Percentiles rank a stretch among this genome's conserved stretches.
Evolutionary conservation across 1,140 invertebrate species (phyloP).

Genomic region (Lethocerus indicus): DNA sequence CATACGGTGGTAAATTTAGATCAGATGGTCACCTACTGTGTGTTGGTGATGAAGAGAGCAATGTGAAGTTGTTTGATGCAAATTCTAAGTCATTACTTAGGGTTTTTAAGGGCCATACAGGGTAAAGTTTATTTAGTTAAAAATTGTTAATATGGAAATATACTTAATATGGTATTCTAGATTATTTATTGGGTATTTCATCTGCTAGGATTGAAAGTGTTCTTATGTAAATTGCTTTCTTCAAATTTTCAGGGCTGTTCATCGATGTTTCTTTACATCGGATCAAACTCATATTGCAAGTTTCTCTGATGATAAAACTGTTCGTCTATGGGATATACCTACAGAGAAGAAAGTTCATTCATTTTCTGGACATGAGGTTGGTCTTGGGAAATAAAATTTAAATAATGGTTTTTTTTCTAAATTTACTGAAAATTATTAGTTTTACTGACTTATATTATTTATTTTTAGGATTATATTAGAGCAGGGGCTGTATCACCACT

Average conservation of each 20-base stretch:
- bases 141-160: not conserved
- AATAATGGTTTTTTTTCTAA: no score
- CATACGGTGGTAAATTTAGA: constrained; percentile 73
- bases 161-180: not conserved
- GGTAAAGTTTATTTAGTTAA: constrained; percentile 23
- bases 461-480: constrained; percentile 55
- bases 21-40: constrained; percentile 70
- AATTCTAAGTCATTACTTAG: constrained; percentile 57
- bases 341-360: constrained; percentile 46
- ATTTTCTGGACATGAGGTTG: constrained; percentile 49
- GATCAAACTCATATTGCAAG: constrained; percentile 66
- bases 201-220: not conserved
- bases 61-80: constrained; percentile 77
- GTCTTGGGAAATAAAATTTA: constrained; percentile 6
- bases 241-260: constrained; percentile 41
- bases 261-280: constrained; percentile 65
- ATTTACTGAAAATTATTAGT: not conserved
- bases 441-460: constrained; percentile 1
- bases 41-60: constrained; percentile 75
- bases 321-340: constrained; percentile 76
- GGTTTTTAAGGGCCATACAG: constrained; percentile 45
- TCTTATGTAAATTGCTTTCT: not conserved
- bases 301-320: constrained; percentile 88
- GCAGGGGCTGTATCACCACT: constrained; percentile 61
- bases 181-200: not conserved